A percentile compares a stretch with the other conserved stretches of the same genome.
Conservation (phyloP, 2,888 invertebrate species). For the Tholera decimalis region DNA sequence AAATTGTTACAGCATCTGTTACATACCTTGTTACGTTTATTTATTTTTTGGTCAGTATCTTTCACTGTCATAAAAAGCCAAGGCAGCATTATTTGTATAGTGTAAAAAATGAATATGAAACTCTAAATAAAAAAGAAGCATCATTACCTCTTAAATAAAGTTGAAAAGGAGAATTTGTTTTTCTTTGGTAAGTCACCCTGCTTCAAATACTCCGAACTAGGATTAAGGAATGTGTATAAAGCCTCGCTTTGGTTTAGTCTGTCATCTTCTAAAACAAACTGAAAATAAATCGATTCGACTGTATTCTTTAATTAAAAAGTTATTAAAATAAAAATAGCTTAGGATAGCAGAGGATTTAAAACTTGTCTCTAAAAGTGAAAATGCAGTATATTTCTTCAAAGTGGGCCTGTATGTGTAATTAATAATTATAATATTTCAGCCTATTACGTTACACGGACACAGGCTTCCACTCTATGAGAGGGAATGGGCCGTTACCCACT, state of each 20-base stretch:
- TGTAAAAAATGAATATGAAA: neutral
- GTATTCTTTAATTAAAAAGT: slow-evolving; percentile 16
- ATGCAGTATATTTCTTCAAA: too few species aligned
- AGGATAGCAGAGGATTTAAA: too few species aligned
- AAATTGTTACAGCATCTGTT: neutral
- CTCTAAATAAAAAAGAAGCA: neutral
- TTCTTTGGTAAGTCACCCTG: slow-evolving; percentile 96
- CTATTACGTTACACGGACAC: too few species aligned
- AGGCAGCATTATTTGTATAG: neutral
- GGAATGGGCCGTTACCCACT: too few species aligned
- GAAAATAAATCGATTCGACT: slow-evolving; percentile 71
- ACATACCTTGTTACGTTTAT: neutral
- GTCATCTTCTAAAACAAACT: slow-evolving; percentile 97
- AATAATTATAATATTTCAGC: too few species aligned
- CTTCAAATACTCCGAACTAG: slow-evolving; percentile 97
- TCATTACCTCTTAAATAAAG: slow-evolving; percentile 95
- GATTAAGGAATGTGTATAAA: slow-evolving; percentile 97
- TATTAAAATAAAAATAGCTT: neutral
- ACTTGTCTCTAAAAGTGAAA: too few species aligned
- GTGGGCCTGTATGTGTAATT: too few species aligned
- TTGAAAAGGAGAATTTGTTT: slow-evolving; percentile 96
- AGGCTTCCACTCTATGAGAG: too few species aligned
- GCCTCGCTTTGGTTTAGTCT: slow-evolving; percentile 97
- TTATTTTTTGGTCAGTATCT: neutral
- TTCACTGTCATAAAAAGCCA: too few species aligned